These are phyloP conservation scores for Chaitophorus viminalis DNA, from an alignment of 2,888 invertebrate genomes.

Conservation along the genomic window DNA sequence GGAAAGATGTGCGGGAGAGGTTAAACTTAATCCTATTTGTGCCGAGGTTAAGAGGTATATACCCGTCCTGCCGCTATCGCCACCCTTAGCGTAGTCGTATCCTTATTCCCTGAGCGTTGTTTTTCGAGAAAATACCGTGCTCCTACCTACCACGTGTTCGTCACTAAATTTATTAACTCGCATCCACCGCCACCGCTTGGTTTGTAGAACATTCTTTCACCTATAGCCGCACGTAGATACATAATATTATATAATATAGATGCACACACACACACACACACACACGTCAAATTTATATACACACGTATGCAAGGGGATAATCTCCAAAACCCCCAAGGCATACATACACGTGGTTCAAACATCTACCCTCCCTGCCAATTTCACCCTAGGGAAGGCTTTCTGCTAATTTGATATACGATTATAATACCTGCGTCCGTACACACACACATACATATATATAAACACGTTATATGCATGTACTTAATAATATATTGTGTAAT, in stretches of 20 bases:
- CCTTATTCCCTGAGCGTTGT: conserved; percentile 29
- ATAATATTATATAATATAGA: conserved; percentile 1
- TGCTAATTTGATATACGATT: conserved; percentile 57
- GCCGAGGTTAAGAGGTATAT: conserved; percentile 42
- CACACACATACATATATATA: too few relatives aligned
- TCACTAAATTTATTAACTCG: conserved; percentile 61
- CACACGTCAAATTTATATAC: conserved; percentile 19
- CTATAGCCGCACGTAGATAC: neutral
- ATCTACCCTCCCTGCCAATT: too few relatives aligned
- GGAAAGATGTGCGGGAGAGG: neutral
- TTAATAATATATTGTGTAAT: conserved; percentile 36
- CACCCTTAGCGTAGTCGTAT: neutral
- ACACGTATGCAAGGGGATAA: conserved; percentile 39
- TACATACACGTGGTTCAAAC: neutral
- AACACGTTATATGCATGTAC: neutral
- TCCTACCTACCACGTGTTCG: neutral
- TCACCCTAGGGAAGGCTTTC: neutral
- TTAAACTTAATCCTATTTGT: conserved; percentile 59
- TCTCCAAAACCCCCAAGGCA: conserved; percentile 29
- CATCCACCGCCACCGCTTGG: neutral
- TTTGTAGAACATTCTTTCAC: neutral
- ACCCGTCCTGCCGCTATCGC: neutral
- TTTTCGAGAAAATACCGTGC: conserved; percentile 41
- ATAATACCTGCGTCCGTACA: neutral
- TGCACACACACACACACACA: neutral